Evolutionary conservation across 2,113 vertebrate genomes (phyloP).

Genomic region (Paralichthys olivaceus): DNA sequence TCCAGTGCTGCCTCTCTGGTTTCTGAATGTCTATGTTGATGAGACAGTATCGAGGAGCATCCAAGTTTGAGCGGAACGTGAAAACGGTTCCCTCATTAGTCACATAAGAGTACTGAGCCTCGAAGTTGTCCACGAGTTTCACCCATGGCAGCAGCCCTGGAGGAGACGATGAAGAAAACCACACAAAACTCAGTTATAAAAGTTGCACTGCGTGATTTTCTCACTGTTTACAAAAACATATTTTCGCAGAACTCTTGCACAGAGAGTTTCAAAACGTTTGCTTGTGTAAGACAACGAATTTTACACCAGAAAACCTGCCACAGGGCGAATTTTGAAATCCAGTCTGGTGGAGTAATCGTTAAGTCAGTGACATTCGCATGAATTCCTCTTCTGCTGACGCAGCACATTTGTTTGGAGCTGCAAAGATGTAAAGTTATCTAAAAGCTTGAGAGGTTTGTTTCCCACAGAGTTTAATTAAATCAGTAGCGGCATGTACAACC

Average conservation of each 20-base stretch:
- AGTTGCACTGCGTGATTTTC: no score
- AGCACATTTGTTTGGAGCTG: background rate
- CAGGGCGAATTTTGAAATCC: background rate
- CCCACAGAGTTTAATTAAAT: no score
- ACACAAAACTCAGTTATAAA: background rate
- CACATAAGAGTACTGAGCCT: constrained; percentile 82
- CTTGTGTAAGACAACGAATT: background rate
- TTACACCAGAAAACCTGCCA: background rate
- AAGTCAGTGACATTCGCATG: background rate
- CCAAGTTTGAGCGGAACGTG: constrained; percentile 81
- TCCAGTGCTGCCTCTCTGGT: constrained; percentile 74
- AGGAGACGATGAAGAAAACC: background rate
- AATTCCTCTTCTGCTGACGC: background rate
- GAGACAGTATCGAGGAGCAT: constrained; percentile 79
- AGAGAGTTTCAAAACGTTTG: background rate
- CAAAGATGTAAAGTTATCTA: no score
- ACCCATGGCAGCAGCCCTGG: constrained; percentile 83
- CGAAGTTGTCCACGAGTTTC: constrained; percentile 82
- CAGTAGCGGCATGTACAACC: no score
- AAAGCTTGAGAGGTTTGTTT: no score
- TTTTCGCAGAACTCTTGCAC: background rate
- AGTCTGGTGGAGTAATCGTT: background rate
- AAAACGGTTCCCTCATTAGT: constrained; percentile 82
- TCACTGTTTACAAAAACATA: background rate
- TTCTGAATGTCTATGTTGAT: constrained; percentile 83